Evolutionary conservation across 2,113 vertebrate genomes (phyloP).

Genomic region (Neolamprologus sp.): DNA sequence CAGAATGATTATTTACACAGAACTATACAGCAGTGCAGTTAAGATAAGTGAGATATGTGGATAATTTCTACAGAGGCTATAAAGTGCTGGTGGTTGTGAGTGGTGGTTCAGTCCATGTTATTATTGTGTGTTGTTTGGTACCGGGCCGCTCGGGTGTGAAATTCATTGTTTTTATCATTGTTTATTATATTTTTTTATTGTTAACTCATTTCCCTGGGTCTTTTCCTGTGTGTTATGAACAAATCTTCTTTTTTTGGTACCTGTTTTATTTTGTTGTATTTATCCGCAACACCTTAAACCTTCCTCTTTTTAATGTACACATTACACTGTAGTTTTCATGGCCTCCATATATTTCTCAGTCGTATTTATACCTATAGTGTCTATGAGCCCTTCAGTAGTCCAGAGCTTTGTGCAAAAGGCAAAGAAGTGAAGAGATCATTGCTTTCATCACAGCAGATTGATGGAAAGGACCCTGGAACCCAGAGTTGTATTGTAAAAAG

Average conservation of each 20-base stretch:
- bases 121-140: not conserved
- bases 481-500: not conserved
- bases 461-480: constrained; percentile 28
- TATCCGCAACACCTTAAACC: not conserved
- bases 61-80: no score
- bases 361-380: rapidly evolving
- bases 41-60: no score
- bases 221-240: not conserved
- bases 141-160: rapidly evolving
- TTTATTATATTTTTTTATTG: not conserved
- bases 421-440: constrained; percentile 8
- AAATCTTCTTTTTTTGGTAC: not conserved
- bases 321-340: not conserved
- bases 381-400: not conserved
- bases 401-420: not conserved
- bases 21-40: rapidly evolving
- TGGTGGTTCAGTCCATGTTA: no score
- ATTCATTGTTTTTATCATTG: not conserved
- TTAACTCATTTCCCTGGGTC: not conserved
- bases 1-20: no score
- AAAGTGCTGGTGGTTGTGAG: no score
- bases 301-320: not conserved
- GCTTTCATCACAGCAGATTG: constrained; percentile 26
- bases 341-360: not conserved
- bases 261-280: not conserved